Percentiles rank a stretch among this genome's conserved stretches.
These are phyloP conservation scores for Parazoanthus swiftii DNA, from an alignment of 92 coral and sea anemone species.

Conservation along the genomic window DNA sequence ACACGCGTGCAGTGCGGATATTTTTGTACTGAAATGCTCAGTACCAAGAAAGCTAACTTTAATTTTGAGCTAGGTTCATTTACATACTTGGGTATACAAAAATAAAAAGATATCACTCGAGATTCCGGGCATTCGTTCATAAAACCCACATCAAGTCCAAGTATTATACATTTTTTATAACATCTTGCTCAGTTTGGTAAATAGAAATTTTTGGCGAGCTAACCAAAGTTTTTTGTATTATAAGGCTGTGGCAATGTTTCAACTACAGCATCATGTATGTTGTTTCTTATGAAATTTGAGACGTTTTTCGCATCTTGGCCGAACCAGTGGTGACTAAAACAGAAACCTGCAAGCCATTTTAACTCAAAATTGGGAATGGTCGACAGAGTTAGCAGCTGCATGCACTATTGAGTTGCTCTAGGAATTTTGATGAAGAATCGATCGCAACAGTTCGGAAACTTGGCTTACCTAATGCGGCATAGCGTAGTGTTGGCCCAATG, in stretches of 20 bases:
- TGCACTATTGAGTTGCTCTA: neutral
- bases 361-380: neutral
- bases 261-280: neutral
- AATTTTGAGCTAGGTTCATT: no score
- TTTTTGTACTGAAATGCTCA: no score
- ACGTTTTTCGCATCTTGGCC: conserved; percentile 12
- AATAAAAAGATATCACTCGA: neutral
- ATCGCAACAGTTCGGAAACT: neutral
- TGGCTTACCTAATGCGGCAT: conserved; percentile 15
- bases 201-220: neutral
- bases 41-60: no score
- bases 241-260: neutral
- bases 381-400: neutral
- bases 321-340: neutral
- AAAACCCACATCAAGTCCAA: neutral
- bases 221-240: neutral
- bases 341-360: neutral
- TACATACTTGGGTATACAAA: no score
- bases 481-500: conserved; percentile 24
- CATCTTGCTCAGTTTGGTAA: conserved; percentile 5
- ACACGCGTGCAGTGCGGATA: neutral
- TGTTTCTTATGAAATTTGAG: conserved; percentile 14
- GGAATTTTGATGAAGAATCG: neutral
- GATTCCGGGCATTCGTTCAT: neutral
- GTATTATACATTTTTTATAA: neutral